Evolutionary conservation across 2,797 vertebrate genomes (phyloP).

Genomic region (Tympanoctomys barrerae): DNA sequence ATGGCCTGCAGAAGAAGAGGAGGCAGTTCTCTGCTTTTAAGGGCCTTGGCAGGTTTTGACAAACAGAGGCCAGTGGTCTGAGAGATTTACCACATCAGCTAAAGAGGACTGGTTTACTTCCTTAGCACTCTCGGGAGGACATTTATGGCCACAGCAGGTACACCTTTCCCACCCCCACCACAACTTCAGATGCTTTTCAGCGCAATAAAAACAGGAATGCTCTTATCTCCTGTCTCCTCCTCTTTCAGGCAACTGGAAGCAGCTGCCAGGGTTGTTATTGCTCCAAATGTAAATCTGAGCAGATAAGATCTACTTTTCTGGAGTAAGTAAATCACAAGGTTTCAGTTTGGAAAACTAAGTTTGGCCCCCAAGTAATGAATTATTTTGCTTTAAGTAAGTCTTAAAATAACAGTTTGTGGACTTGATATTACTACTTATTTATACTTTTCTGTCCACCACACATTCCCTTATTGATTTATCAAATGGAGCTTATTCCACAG

Average conservation of each 20-base stretch:
- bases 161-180: background rate
- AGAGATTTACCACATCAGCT: conserved; percentile 6
- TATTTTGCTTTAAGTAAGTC: conserved; percentile 47
- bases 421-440: background rate
- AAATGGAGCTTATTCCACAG: conserved; percentile 1
- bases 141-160: background rate
- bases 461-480: conserved; percentile 21
- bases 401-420: conserved; percentile 55
- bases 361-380: conserved; percentile 47
- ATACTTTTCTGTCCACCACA: conserved; percentile 25
- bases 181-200: conserved; percentile 52
- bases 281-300: conserved; percentile 68
- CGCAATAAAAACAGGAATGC: conserved; percentile 73
- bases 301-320: conserved; percentile 67
- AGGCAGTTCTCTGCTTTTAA: background rate
- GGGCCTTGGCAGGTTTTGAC: conserved; percentile 31
- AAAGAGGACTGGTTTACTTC: conserved; percentile 17
- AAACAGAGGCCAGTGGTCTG: background rate
- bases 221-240: conserved; percentile 62
- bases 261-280: background rate
- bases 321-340: conserved; percentile 62
- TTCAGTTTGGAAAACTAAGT: conserved; percentile 58
- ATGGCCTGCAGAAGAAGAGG: background rate
- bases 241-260: background rate
- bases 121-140: background rate